These are phyloP conservation scores for Harpalus rubripes DNA, from an alignment of 2,888 invertebrate genomes.

Conservation along the genomic window DNA sequence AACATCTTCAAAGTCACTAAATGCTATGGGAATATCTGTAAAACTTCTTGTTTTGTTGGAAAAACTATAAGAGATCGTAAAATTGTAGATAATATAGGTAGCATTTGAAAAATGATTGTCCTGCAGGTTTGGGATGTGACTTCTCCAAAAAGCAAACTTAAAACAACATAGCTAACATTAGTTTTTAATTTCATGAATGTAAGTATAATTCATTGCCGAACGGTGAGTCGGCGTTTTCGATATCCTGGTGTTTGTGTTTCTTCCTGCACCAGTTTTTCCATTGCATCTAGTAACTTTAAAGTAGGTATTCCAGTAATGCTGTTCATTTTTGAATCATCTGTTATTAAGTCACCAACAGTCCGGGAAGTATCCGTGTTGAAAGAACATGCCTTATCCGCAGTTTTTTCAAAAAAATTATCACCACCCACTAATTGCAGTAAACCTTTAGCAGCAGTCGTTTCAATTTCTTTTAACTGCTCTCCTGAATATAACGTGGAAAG, in stretches of 20 bases:
- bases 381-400: not conserved
- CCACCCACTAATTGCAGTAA: not conserved
- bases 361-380: not conserved
- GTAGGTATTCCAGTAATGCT: not conserved
- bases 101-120: not conserved
- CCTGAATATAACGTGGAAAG: no score
- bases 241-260: not conserved
- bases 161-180: not conserved
- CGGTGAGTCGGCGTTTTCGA: not conserved
- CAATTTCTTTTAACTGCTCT: no score
- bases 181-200: not conserved
- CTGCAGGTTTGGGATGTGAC: not conserved
- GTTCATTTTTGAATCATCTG: not conserved
- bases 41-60: not conserved
- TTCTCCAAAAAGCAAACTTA: no score
- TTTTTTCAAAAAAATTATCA: not conserved
- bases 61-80: not conserved
- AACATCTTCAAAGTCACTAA: not conserved
- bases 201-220: not conserved
- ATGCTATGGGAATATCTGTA: not conserved
- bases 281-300: not conserved
- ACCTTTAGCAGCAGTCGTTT: not conserved
- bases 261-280: not conserved
- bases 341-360: not conserved
- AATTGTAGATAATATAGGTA: not conserved